Conservation (phyloP, 2,113 vertebrate species). For the Mirounga angustirostris region DNA sequence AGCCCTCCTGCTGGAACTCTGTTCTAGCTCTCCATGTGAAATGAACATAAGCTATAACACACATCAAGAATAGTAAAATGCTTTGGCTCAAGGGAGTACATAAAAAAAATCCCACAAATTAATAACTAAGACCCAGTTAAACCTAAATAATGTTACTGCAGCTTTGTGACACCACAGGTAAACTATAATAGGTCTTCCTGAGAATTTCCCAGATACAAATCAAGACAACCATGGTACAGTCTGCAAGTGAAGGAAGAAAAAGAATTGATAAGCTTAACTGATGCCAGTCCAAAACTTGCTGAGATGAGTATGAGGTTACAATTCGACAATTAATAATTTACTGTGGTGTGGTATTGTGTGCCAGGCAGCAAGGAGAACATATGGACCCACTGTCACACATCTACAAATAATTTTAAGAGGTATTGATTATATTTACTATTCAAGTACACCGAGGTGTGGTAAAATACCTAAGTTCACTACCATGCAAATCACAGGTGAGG, state of each 20-base stretch:
- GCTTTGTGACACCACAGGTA: not conserved
- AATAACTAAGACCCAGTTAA: conserved; percentile 1
- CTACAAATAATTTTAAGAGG: not conserved
- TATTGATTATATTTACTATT: not conserved
- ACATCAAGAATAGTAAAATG: not conserved
- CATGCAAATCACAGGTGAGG: not conserved
- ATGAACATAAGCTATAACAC: not conserved
- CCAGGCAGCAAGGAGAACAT: not conserved
- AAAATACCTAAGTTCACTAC: not conserved
- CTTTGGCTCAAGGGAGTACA: not conserved
- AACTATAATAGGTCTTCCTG: not conserved
- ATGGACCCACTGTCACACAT: not conserved
- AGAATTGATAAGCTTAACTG: not conserved
- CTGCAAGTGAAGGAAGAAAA: not conserved
- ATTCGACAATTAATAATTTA: not conserved
- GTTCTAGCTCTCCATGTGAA: not conserved
- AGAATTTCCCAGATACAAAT: not conserved
- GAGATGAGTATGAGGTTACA: not conserved
- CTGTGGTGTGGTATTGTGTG: not conserved
- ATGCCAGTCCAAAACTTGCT: not conserved
- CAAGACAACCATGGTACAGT: not conserved
- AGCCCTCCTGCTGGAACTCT: not conserved
- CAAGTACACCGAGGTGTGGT: not conserved
- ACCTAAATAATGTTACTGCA: not conserved
- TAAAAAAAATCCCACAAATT: not conserved